These are phyloP conservation scores for Mya arenaria DNA, from an alignment of 1,140 invertebrate genomes.

Conservation along the genomic window DNA sequence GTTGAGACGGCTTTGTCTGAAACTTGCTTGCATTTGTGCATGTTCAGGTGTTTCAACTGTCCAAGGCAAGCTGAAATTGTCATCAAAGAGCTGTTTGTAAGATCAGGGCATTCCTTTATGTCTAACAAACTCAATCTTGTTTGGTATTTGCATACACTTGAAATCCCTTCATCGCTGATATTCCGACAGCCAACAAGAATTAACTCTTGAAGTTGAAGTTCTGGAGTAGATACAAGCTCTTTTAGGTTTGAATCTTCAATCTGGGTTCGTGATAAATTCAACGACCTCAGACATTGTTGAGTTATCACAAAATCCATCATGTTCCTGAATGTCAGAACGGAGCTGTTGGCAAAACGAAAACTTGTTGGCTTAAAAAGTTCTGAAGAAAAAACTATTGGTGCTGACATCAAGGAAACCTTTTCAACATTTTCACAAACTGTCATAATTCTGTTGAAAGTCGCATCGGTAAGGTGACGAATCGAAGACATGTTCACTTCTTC, in stretches of 20 bases:
- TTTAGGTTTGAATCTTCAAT: conserved; percentile 85
- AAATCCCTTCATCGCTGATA: conserved; percentile 85
- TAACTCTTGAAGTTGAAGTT: conserved; percentile 84
- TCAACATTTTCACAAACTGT: conserved; percentile 84
- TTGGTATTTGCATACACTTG: conserved; percentile 83
- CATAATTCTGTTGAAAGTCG: conserved; percentile 86
- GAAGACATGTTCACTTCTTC: conserved; percentile 84
- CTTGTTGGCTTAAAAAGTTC: conserved; percentile 84
- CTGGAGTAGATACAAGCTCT: conserved; percentile 82
- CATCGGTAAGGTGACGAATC: conserved; percentile 88
- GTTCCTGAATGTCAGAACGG: conserved; percentile 87
- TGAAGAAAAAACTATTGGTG: conserved; percentile 87
- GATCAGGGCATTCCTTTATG: conserved; percentile 84
- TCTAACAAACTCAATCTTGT: conserved; percentile 84
- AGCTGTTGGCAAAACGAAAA: conserved; percentile 84
- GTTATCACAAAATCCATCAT: conserved; percentile 84
- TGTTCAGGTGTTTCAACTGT: conserved; percentile 61
- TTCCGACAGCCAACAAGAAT: conserved; percentile 86
- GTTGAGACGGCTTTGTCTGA: conserved; percentile 84
- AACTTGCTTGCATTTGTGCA: conserved; percentile 81
- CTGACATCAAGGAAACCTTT: conserved; percentile 85
- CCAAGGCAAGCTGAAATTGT: conserved; percentile 84
- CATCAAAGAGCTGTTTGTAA: conserved; percentile 85
- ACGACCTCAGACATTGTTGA: conserved; percentile 83
- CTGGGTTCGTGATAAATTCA: conserved; percentile 86